Evolutionary conservation across 2,888 invertebrate genomes (phyloP).

Genomic region (Alentia gelatinosa): DNA sequence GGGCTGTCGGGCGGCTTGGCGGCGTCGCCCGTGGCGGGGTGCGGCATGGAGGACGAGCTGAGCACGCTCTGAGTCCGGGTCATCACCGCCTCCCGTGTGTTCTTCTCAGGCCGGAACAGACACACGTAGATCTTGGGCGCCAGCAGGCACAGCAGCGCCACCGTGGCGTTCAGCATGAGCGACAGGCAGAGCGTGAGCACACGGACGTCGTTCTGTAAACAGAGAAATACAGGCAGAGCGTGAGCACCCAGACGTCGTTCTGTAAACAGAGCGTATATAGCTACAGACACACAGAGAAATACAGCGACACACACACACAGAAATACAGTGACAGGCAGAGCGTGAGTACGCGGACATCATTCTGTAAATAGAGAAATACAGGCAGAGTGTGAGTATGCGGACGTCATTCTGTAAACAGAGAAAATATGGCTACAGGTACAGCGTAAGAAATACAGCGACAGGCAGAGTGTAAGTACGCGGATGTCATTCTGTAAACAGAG

Average conservation of each 20-base stretch:
- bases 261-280: too few relatives aligned
- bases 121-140: conserved; percentile 84
- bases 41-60: conserved; percentile 29
- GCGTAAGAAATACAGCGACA: too few relatives aligned
- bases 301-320: too few relatives aligned
- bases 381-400: too few relatives aligned
- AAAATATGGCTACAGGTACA: too few relatives aligned
- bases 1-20: background rate
- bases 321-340: too few relatives aligned
- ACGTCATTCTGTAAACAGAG: too few relatives aligned
- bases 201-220: background rate
- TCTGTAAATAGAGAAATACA: too few relatives aligned
- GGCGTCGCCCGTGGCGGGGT: background rate
- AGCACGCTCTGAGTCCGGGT: conserved; percentile 60
- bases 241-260: background rate
- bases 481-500: too few relatives aligned
- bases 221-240: background rate
- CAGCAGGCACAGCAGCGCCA: conserved; percentile 83
- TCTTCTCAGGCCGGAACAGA: conserved; percentile 83
- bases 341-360: too few relatives aligned
- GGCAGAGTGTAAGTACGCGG: too few relatives aligned
- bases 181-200: conserved; percentile 81
- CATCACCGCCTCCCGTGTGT: conserved; percentile 84
- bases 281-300: too few relatives aligned
- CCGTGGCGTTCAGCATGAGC: conserved; percentile 83